Base-by-base conservation (phyloP, 2,113 vertebrate species). In the Entelurus aequoreus region DNA sequence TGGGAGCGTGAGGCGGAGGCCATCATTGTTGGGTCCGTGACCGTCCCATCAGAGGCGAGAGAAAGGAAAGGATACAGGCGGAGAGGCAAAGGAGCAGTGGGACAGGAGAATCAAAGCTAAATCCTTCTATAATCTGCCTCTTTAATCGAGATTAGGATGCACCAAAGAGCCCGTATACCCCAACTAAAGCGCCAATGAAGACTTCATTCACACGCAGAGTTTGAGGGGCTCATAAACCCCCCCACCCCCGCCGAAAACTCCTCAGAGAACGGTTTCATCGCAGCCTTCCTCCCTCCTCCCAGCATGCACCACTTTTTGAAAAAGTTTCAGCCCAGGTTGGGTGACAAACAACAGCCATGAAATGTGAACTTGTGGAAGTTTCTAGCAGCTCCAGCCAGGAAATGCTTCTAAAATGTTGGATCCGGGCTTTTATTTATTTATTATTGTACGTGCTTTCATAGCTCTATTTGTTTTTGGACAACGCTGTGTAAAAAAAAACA, bases 91-190 rank as follows among this genome's bases (percentile, higher is more conserved):
- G 73, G 84, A 87, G 79, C 84, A 85, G 78, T 84, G 80, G 85
- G 84, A 85, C 80, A 57, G 75, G 65, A 66, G 40, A 85, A 88
- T 87, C 79, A 84, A 84, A 82, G 78, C 75, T 73, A 86, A 87
- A 86, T 86, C 83, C 80, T 28, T 74, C 76, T 53, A 84, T 88
- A 86, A 88, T 86, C 83, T 84, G 71, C 61, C 77, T 85, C 83
- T 86, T 88, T 86, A 88, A 83, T 76, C 66, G 75, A 82, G 85
- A 88, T 87, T 88, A 87, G 78, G 69, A 69, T 64, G 51, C 71
- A 77, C 75, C 85, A 84, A 84, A 87, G 81, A 75, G 71, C 60
- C 79, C 40, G 54, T 71, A 71, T 77, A 55, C 74, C 78, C 83
- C 85, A 73, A 84, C 77, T 74, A 82, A 84, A 80, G 82, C 67